Base-by-base conservation (phyloP, 2,888 invertebrate genomes). In the Spicauda simplicius region DNA sequence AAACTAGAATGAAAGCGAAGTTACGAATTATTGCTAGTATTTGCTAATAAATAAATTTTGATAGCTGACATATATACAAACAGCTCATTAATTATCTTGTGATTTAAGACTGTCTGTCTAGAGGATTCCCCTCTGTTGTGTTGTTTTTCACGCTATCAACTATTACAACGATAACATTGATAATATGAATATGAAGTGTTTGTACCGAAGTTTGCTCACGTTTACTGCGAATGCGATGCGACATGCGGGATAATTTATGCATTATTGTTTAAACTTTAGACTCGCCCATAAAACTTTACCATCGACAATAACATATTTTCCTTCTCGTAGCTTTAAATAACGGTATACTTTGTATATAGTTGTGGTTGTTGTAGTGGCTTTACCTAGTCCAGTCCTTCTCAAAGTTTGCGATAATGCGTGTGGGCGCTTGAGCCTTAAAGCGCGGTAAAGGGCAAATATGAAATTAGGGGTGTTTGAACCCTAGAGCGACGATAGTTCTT, bases 231-330 rank as follows among this genome's bases (percentile, higher is more conserved):
- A 45, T 45, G 45, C 45, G n/a, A 7, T 45, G 45, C 45, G 45
- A 45, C 45, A 33, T 33, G 45, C 10, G 48, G 2, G 14, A 16
- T 59, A 59, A 48, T 59, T 48, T 59, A 58, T 48, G 45, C 45
- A 11, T 10, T 58, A 58, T 58, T 58, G 58, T 58, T 58, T 45
- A 25, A 58, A 45, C 20, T 45, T 41, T 41, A 14, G 41, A 25
- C 25, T 11, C 41, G 41, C 14, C 14, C 12, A 41, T 41, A 41
- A 41, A 14, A 41, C 2, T 41, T 14, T 37, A 37, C 41, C 14
- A 41, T 14, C 10, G 14, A 41, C 41, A 41, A 14, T 41, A 41
- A 41, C 41, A 41, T 41, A 41, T 41, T 41, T 41, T 41, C 41
- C 41, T 41, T 41, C 14, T 41, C 41, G 5, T 14, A 14, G 14